These are phyloP conservation scores for Syngnathus scovelli DNA, from an alignment of 2,113 vertebrate species.

Conservation along the genomic window DNA sequence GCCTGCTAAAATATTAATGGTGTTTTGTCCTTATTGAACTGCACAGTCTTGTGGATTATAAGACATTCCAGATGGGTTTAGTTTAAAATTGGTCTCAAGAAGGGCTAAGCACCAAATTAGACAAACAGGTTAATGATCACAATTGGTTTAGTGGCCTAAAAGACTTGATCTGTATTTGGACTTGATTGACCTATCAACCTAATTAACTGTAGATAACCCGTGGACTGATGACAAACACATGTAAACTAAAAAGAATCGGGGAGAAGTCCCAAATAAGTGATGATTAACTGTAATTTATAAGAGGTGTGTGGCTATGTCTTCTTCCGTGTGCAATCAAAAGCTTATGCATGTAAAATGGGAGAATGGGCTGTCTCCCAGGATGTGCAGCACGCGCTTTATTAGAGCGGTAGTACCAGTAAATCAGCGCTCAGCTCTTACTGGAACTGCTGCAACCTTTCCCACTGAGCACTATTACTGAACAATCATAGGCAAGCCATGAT, in stretches of 20 bases:
- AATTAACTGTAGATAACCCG: not conserved
- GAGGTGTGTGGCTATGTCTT: constrained; percentile 11
- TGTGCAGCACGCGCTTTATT: constrained; percentile 75
- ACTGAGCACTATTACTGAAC: constrained; percentile 83
- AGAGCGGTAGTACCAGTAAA: constrained; percentile 81
- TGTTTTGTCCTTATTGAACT: not conserved
- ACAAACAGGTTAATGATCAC: not conserved
- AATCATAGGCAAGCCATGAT: constrained; percentile 80
- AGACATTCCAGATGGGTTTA: not conserved
- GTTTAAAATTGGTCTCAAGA: not conserved
- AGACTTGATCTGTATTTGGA: constrained; percentile 8
- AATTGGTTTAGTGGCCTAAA: not conserved
- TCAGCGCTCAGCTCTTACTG: constrained; percentile 79
- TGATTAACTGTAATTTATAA: constrained; percentile 4
- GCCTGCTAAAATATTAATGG: not conserved
- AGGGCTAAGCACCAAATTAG: not conserved
- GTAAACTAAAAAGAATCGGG: not conserved
- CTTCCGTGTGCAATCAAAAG: constrained; percentile 48
- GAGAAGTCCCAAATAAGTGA: not conserved
- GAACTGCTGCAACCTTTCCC: constrained; percentile 80
- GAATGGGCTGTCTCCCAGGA: constrained; percentile 70
- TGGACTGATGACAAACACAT: constrained; percentile 1
- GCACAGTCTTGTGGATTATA: not conserved
- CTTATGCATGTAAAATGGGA: constrained; percentile 63
- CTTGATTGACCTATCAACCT: not conserved